Percentiles rank a stretch among this genome's conserved stretches.
Evolutionary conservation across 1,140 invertebrate genomes (phyloP).

Genomic region (Macrobrachium nipponense): DNA sequence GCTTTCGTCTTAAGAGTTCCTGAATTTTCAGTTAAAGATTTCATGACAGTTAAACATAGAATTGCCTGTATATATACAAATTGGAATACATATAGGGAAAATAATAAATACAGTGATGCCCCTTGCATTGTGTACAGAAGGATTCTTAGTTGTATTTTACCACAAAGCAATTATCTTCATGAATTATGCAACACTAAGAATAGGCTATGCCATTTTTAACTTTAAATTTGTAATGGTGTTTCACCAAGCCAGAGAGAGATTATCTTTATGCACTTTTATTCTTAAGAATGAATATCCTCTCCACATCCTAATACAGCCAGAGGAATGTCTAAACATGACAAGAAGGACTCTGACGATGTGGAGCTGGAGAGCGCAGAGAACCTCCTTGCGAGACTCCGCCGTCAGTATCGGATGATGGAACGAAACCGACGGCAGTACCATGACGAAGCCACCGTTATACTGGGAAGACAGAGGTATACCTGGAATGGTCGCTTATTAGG

Average conservation of each 20-base stretch:
- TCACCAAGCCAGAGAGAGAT: neutral
- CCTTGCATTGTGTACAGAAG: too few species aligned
- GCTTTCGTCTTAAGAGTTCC: too few species aligned
- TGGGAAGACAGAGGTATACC: slow-evolving; percentile 60
- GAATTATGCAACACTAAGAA: too few species aligned
- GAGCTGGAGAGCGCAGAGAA: slow-evolving; percentile 60
- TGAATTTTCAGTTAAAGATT: too few species aligned
- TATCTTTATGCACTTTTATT: neutral
- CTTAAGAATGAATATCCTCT: neutral
- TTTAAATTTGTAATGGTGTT: neutral
- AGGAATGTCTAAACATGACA: slow-evolving; percentile 37
- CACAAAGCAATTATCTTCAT: too few species aligned
- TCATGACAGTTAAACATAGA: too few species aligned
- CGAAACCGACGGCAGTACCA: slow-evolving; percentile 59
- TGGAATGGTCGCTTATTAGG: neutral
- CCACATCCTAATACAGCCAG: neutral
- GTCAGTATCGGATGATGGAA: slow-evolving; percentile 62
- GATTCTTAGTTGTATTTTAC: too few species aligned
- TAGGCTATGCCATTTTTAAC: too few species aligned
- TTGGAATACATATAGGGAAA: too few species aligned
- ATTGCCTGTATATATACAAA: too few species aligned
- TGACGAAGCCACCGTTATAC: slow-evolving; percentile 55
- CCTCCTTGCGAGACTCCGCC: slow-evolving; percentile 43
- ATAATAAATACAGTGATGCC: too few species aligned
- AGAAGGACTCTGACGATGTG: slow-evolving; percentile 39